Evolutionary conservation across 2,797 vertebrate genomes (phyloP), one percentile per base, ranked within the genome.

Genomic region (Geotrypetes seraphini): DNA sequence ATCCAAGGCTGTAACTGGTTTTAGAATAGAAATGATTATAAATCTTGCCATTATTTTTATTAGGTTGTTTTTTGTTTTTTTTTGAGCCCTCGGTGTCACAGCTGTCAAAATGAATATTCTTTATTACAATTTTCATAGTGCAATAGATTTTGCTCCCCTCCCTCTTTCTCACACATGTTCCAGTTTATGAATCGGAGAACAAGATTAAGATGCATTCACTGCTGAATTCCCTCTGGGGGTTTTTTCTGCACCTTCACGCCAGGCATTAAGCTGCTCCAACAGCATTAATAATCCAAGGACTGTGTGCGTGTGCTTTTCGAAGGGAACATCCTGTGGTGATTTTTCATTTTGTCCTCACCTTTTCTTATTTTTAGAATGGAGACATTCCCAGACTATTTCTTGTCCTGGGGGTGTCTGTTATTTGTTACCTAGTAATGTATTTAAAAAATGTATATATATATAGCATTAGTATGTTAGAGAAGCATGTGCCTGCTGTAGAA

Each of bases 141-240:
- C 1, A 2, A 25, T 6, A 10, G 1, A 8, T 25, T 6, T 4
- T 5, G 7, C 3, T 10, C 21, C 5, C 7, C 3, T 10, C 21
- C 12, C 9, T 31, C 3, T 31, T 50, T 14, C 19, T 7, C 12
- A n/a, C n/a, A n/a, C n/a, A n/a, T 7, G n/a, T 36, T 36, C n/a
- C 3, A 18, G 22, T 11, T 14, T 12, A 10, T 5, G 20, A 5
- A 17, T 6, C 25, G 15, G 11, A 7, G 9, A 11, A n/a, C 14
- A 7, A 25, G 6, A 32, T 52, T 44, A 46, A 37, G 16, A 5
- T 22, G 38, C 40, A 16, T 36, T 43, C 54, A 42, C 54, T 50
- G 26, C 30, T 1, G 0, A 12, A 6, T 25, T 43, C 23, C 8
- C 32, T 7, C 22, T 7, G 16, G n/a, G n/a, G 14, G 44, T 34